Evolutionary conservation across 1,140 invertebrate species (phyloP).

Genomic region (Conus betulinus): DNA sequence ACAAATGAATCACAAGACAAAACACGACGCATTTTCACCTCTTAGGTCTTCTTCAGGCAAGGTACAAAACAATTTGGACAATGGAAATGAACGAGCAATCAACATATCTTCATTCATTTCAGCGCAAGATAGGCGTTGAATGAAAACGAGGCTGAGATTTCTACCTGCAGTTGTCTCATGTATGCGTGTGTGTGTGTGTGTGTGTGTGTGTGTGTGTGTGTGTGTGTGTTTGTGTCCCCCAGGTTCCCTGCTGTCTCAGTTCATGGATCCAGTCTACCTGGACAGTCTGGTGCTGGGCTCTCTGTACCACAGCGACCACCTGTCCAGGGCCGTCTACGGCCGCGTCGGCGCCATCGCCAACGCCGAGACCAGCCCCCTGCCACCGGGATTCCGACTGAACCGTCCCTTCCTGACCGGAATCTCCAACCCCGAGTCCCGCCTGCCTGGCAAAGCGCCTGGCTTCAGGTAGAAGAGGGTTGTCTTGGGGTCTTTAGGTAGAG

Average conservation of each 20-base stretch:
- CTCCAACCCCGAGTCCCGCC: slow-evolving; percentile 86
- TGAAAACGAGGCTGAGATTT: no score
- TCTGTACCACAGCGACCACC: slow-evolving; percentile 71
- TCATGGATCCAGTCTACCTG: slow-evolving; percentile 73
- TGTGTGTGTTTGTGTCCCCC: slow-evolving; percentile 45
- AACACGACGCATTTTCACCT: no score
- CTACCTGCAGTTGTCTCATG: no score
- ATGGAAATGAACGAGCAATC: no score
- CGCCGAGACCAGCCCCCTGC: not conserved
- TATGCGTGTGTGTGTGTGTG: no score
- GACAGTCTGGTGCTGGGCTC: slow-evolving; percentile 72
- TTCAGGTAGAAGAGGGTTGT: slow-evolving; percentile 82
- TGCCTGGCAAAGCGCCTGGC: slow-evolving; percentile 90
- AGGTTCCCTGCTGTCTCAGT: slow-evolving; percentile 73
- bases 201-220: no score
- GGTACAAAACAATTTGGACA: no score
- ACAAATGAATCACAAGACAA: no score
- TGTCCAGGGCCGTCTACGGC: slow-evolving; percentile 85
- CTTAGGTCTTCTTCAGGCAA: no score
- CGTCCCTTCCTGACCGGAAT: slow-evolving; percentile 87
- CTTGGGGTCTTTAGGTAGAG: no score
- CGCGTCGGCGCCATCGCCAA: slow-evolving; percentile 83
- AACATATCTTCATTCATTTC: no score
- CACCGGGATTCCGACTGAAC: slow-evolving; percentile 84
- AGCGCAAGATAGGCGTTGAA: no score